Conservation (phyloP, 1,140 invertebrate species). For the Heliothis virescens region DNA sequence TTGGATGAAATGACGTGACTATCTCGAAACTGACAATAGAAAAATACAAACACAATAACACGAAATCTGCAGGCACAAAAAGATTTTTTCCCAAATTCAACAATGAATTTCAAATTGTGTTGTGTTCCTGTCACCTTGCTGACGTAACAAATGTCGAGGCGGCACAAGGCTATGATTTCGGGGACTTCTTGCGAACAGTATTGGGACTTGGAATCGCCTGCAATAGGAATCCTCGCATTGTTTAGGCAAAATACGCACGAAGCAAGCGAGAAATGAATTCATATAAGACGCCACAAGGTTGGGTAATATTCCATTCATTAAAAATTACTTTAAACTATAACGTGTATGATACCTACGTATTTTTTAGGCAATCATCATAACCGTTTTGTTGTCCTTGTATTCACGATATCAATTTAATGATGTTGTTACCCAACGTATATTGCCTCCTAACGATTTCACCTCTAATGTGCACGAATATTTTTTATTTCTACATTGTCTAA, state of each 20-base stretch:
- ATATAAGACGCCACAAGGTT: slow-evolving; percentile 66
- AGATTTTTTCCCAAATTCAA: slow-evolving; percentile 46
- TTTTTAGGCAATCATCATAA: slow-evolving; percentile 10
- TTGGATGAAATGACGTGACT: slow-evolving; percentile 24
- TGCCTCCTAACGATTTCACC: neutral
- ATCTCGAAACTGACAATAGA: neutral
- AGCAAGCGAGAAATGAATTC: slow-evolving; percentile 85
- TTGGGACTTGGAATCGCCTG: slow-evolving; percentile 89
- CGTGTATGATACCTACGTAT: neutral
- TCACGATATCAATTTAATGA: neutral
- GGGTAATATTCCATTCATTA: slow-evolving; percentile 31
- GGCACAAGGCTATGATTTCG: slow-evolving; percentile 89
- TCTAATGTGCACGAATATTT: neutral
- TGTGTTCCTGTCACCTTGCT: slow-evolving; percentile 69
- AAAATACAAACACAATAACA: slow-evolving; percentile 35
- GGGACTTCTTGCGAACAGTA: slow-evolving; percentile 91
- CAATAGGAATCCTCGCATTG: slow-evolving; percentile 91
- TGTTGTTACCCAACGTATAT: neutral
- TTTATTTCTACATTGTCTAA: neutral
- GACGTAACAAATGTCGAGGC: slow-evolving; percentile 78
- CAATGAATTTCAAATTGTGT: slow-evolving; percentile 75
- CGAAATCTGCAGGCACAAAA: neutral
- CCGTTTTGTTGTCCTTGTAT: slow-evolving; percentile 25
- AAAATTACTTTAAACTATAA: neutral
- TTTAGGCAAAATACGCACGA: slow-evolving; percentile 91